Conservation (phyloP, 2,888 invertebrate species). For the Ptilodon capucinus region DNA sequence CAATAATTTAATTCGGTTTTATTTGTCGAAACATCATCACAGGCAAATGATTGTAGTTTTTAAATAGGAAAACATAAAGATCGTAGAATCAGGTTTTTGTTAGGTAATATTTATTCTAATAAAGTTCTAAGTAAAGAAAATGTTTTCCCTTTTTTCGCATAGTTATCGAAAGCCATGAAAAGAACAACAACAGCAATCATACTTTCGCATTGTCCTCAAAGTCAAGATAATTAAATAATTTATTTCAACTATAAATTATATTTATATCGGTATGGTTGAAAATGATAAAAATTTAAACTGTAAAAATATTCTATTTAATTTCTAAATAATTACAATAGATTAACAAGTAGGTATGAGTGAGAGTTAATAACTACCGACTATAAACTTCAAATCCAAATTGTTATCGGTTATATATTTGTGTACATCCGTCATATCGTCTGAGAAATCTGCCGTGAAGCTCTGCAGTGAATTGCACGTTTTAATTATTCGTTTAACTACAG, state of each 20-base stretch:
- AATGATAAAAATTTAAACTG: constrained; percentile 16
- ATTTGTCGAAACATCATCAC: too few species aligned
- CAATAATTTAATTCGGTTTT: too few species aligned
- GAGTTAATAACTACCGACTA: constrained; percentile 65
- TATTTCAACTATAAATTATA: too few species aligned
- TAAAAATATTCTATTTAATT: constrained; percentile 38
- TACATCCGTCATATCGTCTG: constrained; percentile 58
- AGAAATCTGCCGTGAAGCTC: constrained; percentile 65
- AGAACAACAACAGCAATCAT: too few species aligned
- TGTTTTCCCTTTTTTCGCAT: too few species aligned
- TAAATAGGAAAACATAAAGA: too few species aligned
- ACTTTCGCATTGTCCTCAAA: too few species aligned
- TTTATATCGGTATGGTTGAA: too few species aligned
- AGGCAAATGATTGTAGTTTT: background rate
- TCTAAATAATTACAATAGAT: constrained; percentile 28
- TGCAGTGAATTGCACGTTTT: constrained; percentile 61
- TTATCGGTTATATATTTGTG: constrained; percentile 65
- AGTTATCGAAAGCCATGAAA: too few species aligned
- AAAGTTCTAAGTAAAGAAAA: background rate
- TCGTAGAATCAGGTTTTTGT: background rate
- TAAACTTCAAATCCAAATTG: constrained; percentile 64
- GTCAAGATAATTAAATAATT: too few species aligned
- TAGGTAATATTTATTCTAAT: background rate
- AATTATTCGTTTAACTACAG: constrained; percentile 63
- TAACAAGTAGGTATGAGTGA: constrained; percentile 7